phyloP scores from a whole-genome alignment of 1,140 invertebrate genomes.

The Mylabris phalerata region DNA sequence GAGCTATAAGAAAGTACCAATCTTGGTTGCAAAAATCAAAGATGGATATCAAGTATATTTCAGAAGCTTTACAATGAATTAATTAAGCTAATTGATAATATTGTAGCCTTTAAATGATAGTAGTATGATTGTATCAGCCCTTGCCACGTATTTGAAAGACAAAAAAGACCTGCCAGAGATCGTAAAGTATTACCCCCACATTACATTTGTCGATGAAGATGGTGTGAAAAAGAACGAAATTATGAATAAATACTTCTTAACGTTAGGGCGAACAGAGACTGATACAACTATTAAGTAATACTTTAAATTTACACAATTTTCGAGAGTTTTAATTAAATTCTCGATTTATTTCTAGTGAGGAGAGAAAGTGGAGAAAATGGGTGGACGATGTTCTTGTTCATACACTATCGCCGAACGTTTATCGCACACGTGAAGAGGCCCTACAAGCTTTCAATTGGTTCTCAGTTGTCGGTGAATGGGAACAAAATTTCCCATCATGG shows the following conservation, averaged over 20 bases:
- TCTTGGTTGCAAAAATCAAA: constrained; percentile 71
- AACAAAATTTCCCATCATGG: constrained; percentile 77
- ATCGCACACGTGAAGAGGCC: constrained; percentile 77
- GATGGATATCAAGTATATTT: constrained; percentile 59
- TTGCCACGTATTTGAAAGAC: constrained; percentile 73
- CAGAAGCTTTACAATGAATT: constrained; percentile 8
- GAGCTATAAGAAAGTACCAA: constrained; percentile 91
- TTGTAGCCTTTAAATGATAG: constrained; percentile 86
- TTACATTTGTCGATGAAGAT: constrained; percentile 61
- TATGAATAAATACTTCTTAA: constrained; percentile 93
- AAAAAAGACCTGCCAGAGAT: constrained; percentile 60
- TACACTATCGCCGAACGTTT: constrained; percentile 93
- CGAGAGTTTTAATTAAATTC: neutral
- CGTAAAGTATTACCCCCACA: constrained; percentile 73
- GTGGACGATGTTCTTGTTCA: constrained; percentile 87
- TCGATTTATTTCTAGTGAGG: constrained; percentile 57
- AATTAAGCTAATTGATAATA: no score
- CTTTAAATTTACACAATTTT: constrained; percentile 33
- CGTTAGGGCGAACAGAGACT: constrained; percentile 51
- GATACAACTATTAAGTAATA: constrained; percentile 53
- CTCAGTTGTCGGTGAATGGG: constrained; percentile 86
- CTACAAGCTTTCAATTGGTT: constrained; percentile 89
- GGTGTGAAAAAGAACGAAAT: constrained; percentile 68
- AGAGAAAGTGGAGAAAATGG: constrained; percentile 94
- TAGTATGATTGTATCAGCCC: constrained; percentile 84